phyloP scores from a whole-genome alignment of 1,140 invertebrate species.

The Mylabris phalerata region DNA sequence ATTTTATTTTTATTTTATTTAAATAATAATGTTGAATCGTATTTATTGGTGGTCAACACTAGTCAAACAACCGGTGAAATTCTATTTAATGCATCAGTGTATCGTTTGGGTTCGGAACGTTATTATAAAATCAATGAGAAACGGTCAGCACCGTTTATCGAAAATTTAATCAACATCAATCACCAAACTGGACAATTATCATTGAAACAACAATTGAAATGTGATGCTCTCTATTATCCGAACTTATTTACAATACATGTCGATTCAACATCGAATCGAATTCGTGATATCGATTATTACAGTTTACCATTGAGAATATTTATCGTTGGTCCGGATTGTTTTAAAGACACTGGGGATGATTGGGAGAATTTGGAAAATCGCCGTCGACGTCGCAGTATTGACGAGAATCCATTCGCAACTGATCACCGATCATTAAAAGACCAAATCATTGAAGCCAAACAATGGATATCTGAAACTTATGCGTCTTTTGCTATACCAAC shows the following conservation, averaged over 20 bases:
- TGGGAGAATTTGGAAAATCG: slow-evolving; percentile 47
- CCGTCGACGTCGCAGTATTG: slow-evolving; percentile 24
- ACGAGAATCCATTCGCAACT: slow-evolving; percentile 43
- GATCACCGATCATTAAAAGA: slow-evolving; percentile 49
- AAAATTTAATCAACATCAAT: slow-evolving; percentile 68
- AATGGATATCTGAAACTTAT: slow-evolving; percentile 77
- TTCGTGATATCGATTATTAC: slow-evolving; percentile 75
- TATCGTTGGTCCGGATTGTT: slow-evolving; percentile 44
- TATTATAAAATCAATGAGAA: slow-evolving; percentile 69
- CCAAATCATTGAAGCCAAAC: slow-evolving; percentile 62
- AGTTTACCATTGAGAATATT: slow-evolving; percentile 71
- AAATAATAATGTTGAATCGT: slow-evolving; percentile 35
- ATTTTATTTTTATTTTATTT: slow-evolving; percentile 24
- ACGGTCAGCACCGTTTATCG: slow-evolving; percentile 72
- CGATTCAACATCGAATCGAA: slow-evolving; percentile 71
- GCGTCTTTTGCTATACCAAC: slow-evolving; percentile 77
- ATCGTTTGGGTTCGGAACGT: slow-evolving; percentile 62
- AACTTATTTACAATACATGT: slow-evolving; percentile 79
- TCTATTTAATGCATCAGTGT: slow-evolving; percentile 77
- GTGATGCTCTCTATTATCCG: slow-evolving; percentile 74
- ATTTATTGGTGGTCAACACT: slow-evolving; percentile 66
- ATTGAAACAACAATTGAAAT: slow-evolving; percentile 63
- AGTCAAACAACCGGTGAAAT: slow-evolving; percentile 56
- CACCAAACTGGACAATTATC: slow-evolving; percentile 66
- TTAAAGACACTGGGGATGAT: slow-evolving; percentile 47